phyloP scores from a whole-genome alignment of 2,888 invertebrate species.

The Papilio elwesi region DNA sequence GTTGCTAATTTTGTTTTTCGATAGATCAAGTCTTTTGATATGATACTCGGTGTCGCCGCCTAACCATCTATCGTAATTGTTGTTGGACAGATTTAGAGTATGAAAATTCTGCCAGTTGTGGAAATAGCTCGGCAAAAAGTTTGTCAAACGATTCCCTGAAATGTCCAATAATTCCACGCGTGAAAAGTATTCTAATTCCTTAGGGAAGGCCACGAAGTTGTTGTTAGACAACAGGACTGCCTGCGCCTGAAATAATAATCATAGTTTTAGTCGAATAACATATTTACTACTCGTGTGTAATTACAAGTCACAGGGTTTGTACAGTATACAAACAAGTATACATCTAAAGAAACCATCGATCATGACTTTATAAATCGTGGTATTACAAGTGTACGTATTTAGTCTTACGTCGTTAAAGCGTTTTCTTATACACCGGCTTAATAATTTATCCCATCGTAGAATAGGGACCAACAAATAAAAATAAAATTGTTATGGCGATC shows the following conservation, averaged over 20 bases:
- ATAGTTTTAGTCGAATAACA: not conserved
- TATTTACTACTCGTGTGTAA: not conserved
- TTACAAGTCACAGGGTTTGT: too few relatives aligned
- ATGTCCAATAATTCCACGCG: constrained; percentile 78
- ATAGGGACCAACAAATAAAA: too few relatives aligned
- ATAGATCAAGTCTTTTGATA: constrained; percentile 85
- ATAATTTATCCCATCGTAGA: too few relatives aligned
- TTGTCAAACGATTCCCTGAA: constrained; percentile 80
- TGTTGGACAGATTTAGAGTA: constrained; percentile 85
- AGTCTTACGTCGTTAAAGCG: too few relatives aligned
- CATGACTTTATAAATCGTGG: too few relatives aligned
- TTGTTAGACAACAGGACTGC: constrained; percentile 87
- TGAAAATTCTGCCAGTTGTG: constrained; percentile 77
- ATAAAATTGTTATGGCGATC: too few relatives aligned
- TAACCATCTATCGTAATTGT: constrained; percentile 75
- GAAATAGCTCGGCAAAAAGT: constrained; percentile 73
- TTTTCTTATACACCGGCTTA: too few relatives aligned
- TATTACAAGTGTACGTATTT: too few relatives aligned
- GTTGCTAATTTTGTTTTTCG: constrained; percentile 85
- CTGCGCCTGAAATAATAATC: constrained; percentile 81
- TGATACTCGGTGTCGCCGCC: constrained; percentile 58
- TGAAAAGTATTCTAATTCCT: constrained; percentile 73
- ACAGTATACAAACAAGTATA: too few relatives aligned
- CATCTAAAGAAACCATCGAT: too few relatives aligned
- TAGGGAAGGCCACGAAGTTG: constrained; percentile 82